A percentile compares a stretch with the other conserved stretches of the same genome.
Conservation (phyloP, 2,797 vertebrate genomes). For the Lagocephalus sceleratus region DNA sequence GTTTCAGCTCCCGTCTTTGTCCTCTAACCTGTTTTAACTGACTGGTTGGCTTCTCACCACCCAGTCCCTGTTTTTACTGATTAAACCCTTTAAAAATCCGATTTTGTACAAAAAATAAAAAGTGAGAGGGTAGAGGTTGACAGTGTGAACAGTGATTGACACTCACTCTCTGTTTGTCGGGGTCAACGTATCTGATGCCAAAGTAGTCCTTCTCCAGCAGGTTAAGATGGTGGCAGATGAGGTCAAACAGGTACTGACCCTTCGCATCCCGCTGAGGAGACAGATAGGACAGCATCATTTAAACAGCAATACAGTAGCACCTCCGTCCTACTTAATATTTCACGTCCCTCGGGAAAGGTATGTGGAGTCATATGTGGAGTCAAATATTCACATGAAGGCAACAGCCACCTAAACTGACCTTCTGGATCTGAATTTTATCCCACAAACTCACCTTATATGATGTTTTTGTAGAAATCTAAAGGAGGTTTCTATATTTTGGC, state of each 20-base stretch:
- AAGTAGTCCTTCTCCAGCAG: constrained; percentile 98
- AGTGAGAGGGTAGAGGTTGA: no score
- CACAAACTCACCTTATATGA: no score
- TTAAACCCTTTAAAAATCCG: no score
- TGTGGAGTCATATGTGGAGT: constrained; percentile 53
- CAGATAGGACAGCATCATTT: constrained; percentile 1
- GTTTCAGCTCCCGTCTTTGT: no score
- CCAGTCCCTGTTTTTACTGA: no score
- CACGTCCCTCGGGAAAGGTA: constrained; percentile 63
- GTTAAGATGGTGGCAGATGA: constrained; percentile 95
- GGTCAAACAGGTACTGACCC: constrained; percentile 94
- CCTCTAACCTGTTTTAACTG: no score
- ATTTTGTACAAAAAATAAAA: no score
- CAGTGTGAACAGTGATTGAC: no score
- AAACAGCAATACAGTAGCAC: not conserved
- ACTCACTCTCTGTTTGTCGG: constrained; percentile 94
- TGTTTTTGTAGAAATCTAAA: not conserved
- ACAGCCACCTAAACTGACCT: constrained; percentile 72
- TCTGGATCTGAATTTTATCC: no score
- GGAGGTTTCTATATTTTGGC: no score
- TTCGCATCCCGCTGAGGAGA: constrained; percentile 90
- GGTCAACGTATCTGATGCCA: constrained; percentile 93
- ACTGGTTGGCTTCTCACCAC: no score
- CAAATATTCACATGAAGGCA: constrained; percentile 72
- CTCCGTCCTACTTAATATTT: constrained; percentile 71